Evolutionary conservation across 2,888 invertebrate genomes (phyloP).

Genomic region (Nyleta sp.): DNA sequence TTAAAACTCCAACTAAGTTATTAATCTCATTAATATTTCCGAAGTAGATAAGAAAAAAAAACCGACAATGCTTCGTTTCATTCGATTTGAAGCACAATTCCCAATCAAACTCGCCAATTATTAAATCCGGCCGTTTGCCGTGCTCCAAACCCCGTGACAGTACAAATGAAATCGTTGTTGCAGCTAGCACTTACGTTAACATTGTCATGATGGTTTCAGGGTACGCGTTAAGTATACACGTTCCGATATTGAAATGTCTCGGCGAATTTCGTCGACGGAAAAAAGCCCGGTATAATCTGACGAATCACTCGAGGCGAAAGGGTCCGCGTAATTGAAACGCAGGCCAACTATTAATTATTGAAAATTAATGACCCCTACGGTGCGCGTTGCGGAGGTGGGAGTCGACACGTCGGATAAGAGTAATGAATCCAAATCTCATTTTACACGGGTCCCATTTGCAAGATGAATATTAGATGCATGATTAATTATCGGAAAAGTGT

Average conservation of each 20-base stretch:
- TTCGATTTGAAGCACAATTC: no score
- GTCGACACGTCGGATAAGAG: conserved; percentile 55
- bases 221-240: conserved; percentile 14
- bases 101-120: no score
- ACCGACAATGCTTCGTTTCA: no score
- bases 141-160: no score
- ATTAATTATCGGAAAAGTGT: conserved; percentile 40
- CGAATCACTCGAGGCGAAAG: conserved; percentile 44
- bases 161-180: conserved; percentile 18
- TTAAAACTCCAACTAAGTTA: no score
- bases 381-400: conserved; percentile 37
- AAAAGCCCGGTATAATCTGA: conserved; percentile 37
- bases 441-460: conserved; percentile 49
- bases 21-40: no score
- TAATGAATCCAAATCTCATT: conserved; percentile 54
- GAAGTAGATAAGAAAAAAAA: no score
- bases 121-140: no score
- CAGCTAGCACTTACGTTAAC: conserved; percentile 6
- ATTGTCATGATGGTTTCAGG: conserved; percentile 17
- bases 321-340: conserved; percentile 59
- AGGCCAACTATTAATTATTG: conserved; percentile 65
- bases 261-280: conserved; percentile 15
- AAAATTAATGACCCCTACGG: conserved; percentile 57
- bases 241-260: conserved; percentile 44
- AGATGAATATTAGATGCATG: conserved; percentile 52